Base-by-base conservation (phyloP, 2,888 invertebrate genomes). In the Pemphredon lugubris region DNA sequence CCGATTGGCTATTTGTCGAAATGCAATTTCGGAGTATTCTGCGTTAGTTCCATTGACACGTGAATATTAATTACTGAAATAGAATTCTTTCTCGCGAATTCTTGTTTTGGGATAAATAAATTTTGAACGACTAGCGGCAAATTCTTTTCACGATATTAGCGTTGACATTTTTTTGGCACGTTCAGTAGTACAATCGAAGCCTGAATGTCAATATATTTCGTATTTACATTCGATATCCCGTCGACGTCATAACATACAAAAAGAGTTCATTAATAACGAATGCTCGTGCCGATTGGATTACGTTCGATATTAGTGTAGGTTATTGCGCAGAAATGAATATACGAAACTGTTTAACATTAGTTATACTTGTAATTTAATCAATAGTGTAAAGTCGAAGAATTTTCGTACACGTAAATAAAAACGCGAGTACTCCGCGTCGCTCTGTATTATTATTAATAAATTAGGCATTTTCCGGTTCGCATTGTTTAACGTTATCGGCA, bases 191-290 rank as follows among this genome's bases (percentile, higher is more conserved):
- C 40, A 40, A 48, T 55, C 47, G 51, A 61, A 64, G 57, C 45
- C 42, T 20, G 32, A 20, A 47, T 37, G 42, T 47, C 23, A 26
- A 42, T 50, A 50, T 50, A 54, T 48, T 48, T 37, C 65, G n/a
- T 57, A 74, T 79, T 73, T 73, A 76, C 64, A 70, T 53, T 44
- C 72, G 75, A 66, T 50, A 45, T 82, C 65, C 60, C 37, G 66
- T 70, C 58, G 66, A 79, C 70, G 67, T 72, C 58, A 74, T 65
- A 65, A 64, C 47, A 32, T 59, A 58, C 70, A 69, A 61, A 50
- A 53, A 30, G 61, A 66, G 76, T 73, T 67, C 34, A 53, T 54
- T 73, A 47, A 60, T 53, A 61, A 61, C 53, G 55, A 11, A 63
- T 65, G 20, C 23, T 54, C 18, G 14, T 68, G n/a, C n/a, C n/a